Conservation (phyloP, 2,797 vertebrate species). For the Xenentodon cancila region DNA sequence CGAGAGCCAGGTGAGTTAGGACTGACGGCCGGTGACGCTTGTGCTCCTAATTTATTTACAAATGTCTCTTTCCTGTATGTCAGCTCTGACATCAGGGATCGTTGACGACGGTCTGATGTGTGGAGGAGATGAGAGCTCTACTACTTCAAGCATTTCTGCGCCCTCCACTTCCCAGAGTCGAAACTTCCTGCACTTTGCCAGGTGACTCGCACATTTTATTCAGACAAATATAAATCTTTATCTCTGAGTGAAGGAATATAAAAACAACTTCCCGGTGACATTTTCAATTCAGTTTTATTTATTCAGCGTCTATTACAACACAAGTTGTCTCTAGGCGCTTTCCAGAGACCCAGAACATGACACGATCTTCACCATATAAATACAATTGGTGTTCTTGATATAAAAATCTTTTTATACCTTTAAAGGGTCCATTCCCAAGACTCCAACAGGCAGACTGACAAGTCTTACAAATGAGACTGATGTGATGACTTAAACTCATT, state of each 20-base stretch:
- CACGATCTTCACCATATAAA: no score
- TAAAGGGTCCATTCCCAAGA: no score
- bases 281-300: no score
- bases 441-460: no score
- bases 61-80: background rate
- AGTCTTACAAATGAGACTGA: no score
- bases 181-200: conserved; percentile 49
- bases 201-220: conserved; percentile 16
- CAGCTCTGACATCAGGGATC: conserved; percentile 62
- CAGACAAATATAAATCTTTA: background rate
- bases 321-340: no score
- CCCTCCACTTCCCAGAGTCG: conserved; percentile 13
- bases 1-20: conserved; percentile 74
- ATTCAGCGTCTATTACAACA: no score
- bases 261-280: background rate
- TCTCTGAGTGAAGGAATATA: no score
- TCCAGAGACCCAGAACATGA: no score
- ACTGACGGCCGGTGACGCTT: background rate
- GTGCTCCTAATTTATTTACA: background rate
- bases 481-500: background rate
- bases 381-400: no score
- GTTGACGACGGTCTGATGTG: conserved; percentile 77
- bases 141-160: conserved; percentile 67
- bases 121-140: conserved; percentile 79
- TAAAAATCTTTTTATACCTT: no score